Evolutionary conservation across 2,797 vertebrate species (phyloP).

Genomic region (Gymnocypris eckloni): DNA sequence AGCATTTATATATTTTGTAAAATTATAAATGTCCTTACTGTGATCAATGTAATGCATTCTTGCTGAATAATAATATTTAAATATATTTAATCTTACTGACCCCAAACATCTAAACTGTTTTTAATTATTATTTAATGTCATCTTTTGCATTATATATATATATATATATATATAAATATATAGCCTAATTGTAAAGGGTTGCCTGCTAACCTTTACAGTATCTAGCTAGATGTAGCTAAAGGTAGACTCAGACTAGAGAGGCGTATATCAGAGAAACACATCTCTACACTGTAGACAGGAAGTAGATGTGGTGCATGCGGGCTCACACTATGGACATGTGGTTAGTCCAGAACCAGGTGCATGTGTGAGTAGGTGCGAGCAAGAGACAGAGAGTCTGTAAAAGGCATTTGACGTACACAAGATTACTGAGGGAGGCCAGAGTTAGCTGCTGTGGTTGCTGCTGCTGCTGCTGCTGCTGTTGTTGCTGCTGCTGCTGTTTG

Average conservation of each 20-base stretch:
- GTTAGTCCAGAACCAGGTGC: slow-evolving; percentile 43
- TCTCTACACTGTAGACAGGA: slow-evolving; percentile 30
- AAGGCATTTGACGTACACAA: slow-evolving; percentile 84
- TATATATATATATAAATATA: not conserved
- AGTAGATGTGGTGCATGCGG: slow-evolving; percentile 49
- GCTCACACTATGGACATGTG: slow-evolving; percentile 40
- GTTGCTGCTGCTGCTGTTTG: slow-evolving; percentile 76
- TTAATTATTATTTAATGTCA: not conserved
- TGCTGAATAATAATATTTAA: not conserved
- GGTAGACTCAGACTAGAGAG: not conserved
- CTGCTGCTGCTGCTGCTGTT: slow-evolving; percentile 74
- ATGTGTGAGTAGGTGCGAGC: slow-evolving; percentile 16
- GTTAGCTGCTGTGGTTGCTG: slow-evolving; percentile 80
- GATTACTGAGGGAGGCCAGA: slow-evolving; percentile 90
- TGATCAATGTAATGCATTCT: not conserved
- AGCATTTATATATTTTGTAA: not conserved
- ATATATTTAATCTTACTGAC: not conserved
- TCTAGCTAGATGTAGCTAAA: slow-evolving; percentile 3
- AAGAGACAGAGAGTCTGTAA: slow-evolving; percentile 1
- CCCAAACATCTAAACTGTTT: not conserved
- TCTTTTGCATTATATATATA: not conserved
- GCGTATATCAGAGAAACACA: not conserved
- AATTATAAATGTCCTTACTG: not conserved
- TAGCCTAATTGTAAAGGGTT: not conserved
- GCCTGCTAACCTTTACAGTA: not conserved